Percentiles rank a stretch among this genome's conserved stretches.
phyloP scores from a whole-genome alignment of 2,113 vertebrate species.

The Brienomyrus brachyistius region DNA sequence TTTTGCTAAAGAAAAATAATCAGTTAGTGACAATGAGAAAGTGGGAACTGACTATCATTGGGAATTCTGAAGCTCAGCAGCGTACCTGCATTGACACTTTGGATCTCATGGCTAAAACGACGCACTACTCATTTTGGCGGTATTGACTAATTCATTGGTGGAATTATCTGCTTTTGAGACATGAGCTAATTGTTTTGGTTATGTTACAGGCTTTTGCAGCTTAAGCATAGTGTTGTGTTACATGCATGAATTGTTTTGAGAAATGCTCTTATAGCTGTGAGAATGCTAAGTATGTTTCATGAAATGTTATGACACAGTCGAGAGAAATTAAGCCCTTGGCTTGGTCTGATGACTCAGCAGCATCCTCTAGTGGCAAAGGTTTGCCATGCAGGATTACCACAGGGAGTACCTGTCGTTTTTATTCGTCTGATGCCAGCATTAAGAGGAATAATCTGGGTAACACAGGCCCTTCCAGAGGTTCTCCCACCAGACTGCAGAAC shows the following conservation, averaged over 20 bases:
- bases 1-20: not conserved
- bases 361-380: slow-evolving; percentile 6
- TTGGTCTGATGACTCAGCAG: not conserved
- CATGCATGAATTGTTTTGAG: not conserved
- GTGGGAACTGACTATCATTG: not conserved
- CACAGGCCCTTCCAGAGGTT: not conserved
- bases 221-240: not conserved
- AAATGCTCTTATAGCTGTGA: not conserved
- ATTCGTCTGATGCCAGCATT: not conserved
- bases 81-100: not conserved
- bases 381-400: not conserved
- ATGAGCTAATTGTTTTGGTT: not conserved
- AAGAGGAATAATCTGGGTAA: not conserved
- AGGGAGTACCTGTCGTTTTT: not conserved
- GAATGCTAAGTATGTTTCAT: not conserved
- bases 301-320: not conserved
- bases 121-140: not conserved
- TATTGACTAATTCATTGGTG: not conserved
- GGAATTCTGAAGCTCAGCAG: not conserved
- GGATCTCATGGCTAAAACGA: not conserved
- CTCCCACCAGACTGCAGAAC: not conserved
- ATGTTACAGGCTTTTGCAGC: not conserved
- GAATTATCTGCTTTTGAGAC: not conserved
- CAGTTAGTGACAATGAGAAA: not conserved
- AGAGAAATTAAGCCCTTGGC: not conserved